Evolutionary conservation across 2,888 invertebrate species (phyloP).

Genomic region (Cataglyphis albicans): DNA sequence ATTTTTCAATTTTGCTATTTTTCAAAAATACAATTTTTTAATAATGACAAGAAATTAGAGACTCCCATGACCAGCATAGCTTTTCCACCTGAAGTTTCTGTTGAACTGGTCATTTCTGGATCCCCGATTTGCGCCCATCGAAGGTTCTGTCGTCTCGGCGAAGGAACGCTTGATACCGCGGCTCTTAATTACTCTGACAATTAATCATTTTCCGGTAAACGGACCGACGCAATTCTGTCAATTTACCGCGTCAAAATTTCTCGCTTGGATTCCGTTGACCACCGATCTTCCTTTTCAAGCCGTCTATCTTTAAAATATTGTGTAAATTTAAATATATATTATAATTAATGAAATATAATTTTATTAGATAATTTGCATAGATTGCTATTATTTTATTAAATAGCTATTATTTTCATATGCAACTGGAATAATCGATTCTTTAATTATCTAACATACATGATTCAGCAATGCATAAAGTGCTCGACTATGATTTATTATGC

Average conservation of each 20-base stretch:
- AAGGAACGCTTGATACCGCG: slow-evolving; percentile 20
- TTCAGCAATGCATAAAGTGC: neutral
- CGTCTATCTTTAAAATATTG: slow-evolving; percentile 9
- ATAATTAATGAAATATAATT: no score
- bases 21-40: neutral
- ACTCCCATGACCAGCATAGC: neutral
- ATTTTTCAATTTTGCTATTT: slow-evolving; percentile 1
- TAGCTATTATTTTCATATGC: neutral
- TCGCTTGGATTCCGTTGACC: slow-evolving; percentile 31
- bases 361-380: neutral
- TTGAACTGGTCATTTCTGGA: neutral
- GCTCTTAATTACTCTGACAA: slow-evolving; percentile 51
- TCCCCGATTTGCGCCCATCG: slow-evolving; percentile 8
- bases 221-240: slow-evolving; percentile 49
- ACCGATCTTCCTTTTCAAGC: neutral
- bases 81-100: neutral
- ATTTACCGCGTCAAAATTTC: slow-evolving; percentile 51
- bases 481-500: neutral
- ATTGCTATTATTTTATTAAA: neutral
- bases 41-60: neutral
- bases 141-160: slow-evolving; percentile 12
- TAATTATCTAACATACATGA: neutral
- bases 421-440: neutral
- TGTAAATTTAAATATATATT: neutral
- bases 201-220: slow-evolving; percentile 52